Percentiles rank a stretch among this genome's conserved stretches.
Conservation (phyloP, 2,888 invertebrate species). For the Pteria penguin region DNA sequence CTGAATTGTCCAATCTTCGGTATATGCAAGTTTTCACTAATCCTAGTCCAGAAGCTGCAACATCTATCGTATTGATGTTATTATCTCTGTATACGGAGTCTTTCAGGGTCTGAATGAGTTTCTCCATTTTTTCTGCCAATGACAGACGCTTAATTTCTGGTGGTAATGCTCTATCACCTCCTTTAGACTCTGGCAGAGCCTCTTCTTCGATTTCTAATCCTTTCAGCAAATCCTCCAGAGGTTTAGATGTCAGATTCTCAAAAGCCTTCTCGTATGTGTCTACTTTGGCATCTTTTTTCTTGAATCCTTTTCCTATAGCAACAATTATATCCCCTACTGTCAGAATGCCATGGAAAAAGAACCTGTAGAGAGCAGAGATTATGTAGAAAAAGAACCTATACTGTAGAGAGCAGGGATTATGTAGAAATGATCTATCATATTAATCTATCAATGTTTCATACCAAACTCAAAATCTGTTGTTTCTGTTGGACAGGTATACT, state of each 20-base stretch:
- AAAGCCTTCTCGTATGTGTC: conserved; percentile 52
- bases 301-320: conserved; percentile 51
- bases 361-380: conserved; percentile 19
- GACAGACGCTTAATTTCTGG: conserved; percentile 28
- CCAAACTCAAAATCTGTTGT: no score
- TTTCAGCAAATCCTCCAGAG: conserved; percentile 43
- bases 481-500: no score
- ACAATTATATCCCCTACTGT: conserved; percentile 55
- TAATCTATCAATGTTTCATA: no score
- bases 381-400: no score
- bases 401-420: no score
- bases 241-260: conserved; percentile 45
- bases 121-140: conserved; percentile 48
- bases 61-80: conserved; percentile 58
- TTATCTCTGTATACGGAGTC: conserved; percentile 47
- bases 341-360: conserved; percentile 55
- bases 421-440: no score
- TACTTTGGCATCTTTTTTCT: conserved; percentile 55
- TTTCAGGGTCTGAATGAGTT: conserved; percentile 50
- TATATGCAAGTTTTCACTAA: conserved; percentile 60
- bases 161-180: conserved; percentile 4
- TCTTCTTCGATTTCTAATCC: conserved; percentile 42
- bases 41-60: conserved; percentile 52
- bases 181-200: neutral
- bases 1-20: conserved; percentile 24